Evolutionary conservation across 2,797 vertebrate genomes (phyloP), one percentile per base, ranked within the genome.

Genomic region (Mustela erminea): DNA sequence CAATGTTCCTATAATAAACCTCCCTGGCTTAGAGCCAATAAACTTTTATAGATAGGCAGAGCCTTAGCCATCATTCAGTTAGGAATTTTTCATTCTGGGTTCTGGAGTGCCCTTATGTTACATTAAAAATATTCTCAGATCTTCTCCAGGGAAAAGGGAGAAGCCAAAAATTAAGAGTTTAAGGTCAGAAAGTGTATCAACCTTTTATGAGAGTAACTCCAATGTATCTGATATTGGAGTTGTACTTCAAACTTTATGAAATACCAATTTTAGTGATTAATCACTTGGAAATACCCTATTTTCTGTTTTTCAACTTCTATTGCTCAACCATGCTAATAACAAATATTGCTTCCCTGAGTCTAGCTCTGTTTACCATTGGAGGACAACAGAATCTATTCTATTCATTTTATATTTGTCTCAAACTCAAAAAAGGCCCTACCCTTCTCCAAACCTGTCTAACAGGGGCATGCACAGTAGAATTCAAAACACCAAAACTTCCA

Each of bases 1-100:
- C 21, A 75, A 56, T 62, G 35, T 95, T 95, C 12, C 14, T 91
- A 58, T 96, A 66, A 32, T 58, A 93, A 97, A 56, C 12, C 5
- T 41, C n/a, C 11, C 1, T 92, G 20, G 25, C 11, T 78, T 95
- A 68, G 35, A 72, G 15, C 15, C 15, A 85, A 62, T 70, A 74
- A 49, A 41, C 81, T 62, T 86, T 93, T 94, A 84, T 14, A 60
- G 62, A 29, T 88, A 49, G 27, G 29, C 35, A 70, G 15, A 96
- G 89, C 0, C 41, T 96, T 80, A 83, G 2, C 23, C 17, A 70
- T 92, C 54, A 27, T 23, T 94, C 13, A 85, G 9, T n/a, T 72
- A 21, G 10, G 4, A 72, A 4, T 64, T 85, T 92, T 90, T 85
- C 27, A 82, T 0, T 84, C 29, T 52, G 14, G 5, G 11, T 38